Evolutionary conservation across 64 coral and sea anemone genomes (phyloP).

Genomic region (Platygyra sinensis): DNA sequence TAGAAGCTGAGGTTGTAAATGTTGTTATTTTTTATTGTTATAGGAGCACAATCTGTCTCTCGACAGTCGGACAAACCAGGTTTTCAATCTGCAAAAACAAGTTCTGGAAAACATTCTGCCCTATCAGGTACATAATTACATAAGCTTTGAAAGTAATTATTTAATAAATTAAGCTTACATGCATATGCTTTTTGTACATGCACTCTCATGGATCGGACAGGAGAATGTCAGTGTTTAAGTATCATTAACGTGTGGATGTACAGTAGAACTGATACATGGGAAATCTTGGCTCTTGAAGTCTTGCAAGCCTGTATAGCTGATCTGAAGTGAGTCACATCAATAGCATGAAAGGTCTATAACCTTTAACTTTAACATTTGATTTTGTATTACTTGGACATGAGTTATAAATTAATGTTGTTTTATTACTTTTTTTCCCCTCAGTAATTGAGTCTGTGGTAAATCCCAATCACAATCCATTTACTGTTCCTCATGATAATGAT

Average conservation of each 20-base stretch:
- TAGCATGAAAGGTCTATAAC: no score
- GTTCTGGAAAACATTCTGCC: slow-evolving; percentile 40
- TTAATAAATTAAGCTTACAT: no score
- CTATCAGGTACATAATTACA: slow-evolving; percentile 80
- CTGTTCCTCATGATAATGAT: slow-evolving; percentile 87
- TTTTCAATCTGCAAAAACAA: slow-evolving; percentile 61
- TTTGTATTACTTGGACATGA: neutral
- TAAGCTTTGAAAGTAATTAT: no score
- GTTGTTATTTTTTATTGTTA: neutral
- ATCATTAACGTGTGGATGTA: no score
- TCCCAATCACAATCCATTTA: slow-evolving; percentile 79
- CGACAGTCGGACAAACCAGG: slow-evolving; percentile 63
- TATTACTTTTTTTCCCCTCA: slow-evolving; percentile 1
- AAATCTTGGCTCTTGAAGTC: no score
- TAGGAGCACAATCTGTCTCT: slow-evolving; percentile 68
- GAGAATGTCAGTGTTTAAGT: no score
- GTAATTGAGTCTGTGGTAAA: slow-evolving; percentile 66
- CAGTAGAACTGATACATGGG: no score
- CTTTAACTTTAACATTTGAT: no score
- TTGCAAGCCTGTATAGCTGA: no score
- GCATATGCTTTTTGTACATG: no score
- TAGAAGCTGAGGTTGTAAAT: neutral
- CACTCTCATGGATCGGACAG: no score
- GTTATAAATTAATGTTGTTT: neutral
- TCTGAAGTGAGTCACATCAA: no score